Evolutionary conservation across 2,113 vertebrate species (phyloP).

Genomic region (Procavia capensis): DNA sequence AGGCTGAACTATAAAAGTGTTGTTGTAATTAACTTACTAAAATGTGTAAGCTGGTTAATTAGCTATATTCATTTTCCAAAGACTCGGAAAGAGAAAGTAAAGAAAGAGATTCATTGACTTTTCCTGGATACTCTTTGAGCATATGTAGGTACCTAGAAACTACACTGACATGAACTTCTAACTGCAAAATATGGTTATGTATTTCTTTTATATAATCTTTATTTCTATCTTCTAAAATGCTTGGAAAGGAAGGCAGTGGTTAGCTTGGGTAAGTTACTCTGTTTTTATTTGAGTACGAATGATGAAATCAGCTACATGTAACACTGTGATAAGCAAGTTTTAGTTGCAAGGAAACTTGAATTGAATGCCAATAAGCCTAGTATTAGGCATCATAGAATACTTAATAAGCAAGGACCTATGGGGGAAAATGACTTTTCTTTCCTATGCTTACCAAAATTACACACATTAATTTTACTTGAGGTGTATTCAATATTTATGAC

Average conservation of each 20-base stretch:
- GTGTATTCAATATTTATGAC: not conserved
- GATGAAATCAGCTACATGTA: constrained; percentile 7
- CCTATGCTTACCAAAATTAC: not conserved
- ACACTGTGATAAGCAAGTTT: constrained; percentile 43
- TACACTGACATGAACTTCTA: not conserved
- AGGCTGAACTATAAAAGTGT: constrained; percentile 49
- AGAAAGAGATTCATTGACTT: constrained; percentile 24
- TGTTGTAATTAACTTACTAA: constrained; percentile 63
- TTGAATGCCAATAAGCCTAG: not conserved
- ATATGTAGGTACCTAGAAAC: not conserved
- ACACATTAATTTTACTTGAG: not conserved
- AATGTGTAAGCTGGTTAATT: constrained; percentile 35
- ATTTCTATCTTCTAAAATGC: not conserved
- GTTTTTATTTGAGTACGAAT: constrained; percentile 18
- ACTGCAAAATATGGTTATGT: constrained; percentile 22
- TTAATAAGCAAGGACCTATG: not conserved
- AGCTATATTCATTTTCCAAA: constrained; percentile 55
- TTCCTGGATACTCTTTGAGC: not conserved
- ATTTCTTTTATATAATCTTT: not conserved
- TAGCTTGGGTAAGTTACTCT: not conserved
- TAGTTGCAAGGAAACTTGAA: constrained; percentile 26
- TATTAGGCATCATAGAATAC: constrained; percentile 12
- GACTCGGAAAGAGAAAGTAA: constrained; percentile 14
- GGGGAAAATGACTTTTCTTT: constrained; percentile 40
- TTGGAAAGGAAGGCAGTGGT: not conserved